Conservation (phyloP, 1,140 invertebrate genomes). For the Dendroctonus ponderosae region DNA sequence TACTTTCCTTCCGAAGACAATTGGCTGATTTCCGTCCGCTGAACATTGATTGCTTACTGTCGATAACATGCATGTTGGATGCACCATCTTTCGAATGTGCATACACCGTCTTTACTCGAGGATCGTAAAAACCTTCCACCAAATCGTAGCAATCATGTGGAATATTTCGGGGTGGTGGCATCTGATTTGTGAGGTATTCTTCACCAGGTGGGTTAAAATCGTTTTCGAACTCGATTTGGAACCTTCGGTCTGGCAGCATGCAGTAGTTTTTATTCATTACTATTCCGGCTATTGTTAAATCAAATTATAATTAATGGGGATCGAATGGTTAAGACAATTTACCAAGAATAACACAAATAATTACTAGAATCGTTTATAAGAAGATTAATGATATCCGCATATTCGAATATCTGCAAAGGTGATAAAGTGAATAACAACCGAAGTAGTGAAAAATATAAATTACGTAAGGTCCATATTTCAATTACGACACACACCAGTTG, state of each 20-base stretch:
- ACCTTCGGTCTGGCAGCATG: conserved; percentile 55
- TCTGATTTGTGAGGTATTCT: conserved; percentile 44
- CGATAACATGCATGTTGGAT: not conserved
- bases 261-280: conserved; percentile 50
- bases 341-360: no score
- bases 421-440: no score
- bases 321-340: no score
- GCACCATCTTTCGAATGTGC: not conserved
- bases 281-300: conserved; percentile 2
- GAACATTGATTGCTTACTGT: no score
- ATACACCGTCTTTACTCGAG: conserved; percentile 32
- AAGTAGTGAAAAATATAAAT: no score
- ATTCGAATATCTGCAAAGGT: no score
- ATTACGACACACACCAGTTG: no score
- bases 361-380: no score
- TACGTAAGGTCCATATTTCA: no score
- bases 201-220: conserved; percentile 49
- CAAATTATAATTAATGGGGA: not conserved
- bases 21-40: no score
- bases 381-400: no score
- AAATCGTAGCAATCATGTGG: conserved; percentile 51
- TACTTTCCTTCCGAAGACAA: no score
- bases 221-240: conserved; percentile 33
- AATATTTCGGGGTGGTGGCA: conserved; percentile 41
- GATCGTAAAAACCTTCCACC: conserved; percentile 50